Base-by-base conservation (phyloP, 2,797 vertebrate species). In the Chelon auratus region DNA sequence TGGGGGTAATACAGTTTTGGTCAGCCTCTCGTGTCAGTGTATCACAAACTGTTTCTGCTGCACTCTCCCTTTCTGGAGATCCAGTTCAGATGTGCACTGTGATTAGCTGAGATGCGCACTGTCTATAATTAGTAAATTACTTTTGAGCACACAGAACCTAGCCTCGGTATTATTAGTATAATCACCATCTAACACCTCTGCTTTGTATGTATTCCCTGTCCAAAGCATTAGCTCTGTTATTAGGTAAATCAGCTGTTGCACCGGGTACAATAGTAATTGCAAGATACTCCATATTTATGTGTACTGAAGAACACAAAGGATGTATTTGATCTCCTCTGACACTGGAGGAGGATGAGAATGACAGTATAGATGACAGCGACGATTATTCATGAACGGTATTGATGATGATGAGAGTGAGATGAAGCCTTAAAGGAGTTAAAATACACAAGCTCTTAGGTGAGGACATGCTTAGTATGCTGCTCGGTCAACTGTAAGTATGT, bases 161-260 rank as follows among this genome's bases (percentile, higher is more conserved):
- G 48, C 40, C 64, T 70, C 63, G 62, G 22, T 20, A 51, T 58
- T 61, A 59, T 72, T 55, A 56, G 54, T 30, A 43, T 77, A 81
- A 78, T 82, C 60, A 68, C 36, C 43, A 42, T 54, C 52, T 66
- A 65, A 68, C 58, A 77, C 65, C 45, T 68, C 72, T 9, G 55
- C 58, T 74, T 43, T 75, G 50, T 77, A 43, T 60, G 42, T 42
- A 50, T 63, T 54, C 39, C 24, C 47, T 47, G 40, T 70, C 43
- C 45, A 72, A 66, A 43, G 43, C 68, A 71, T 76, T 60, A 68
- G 55, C 37, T n/a, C 51, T 56, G 26, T 63, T 59, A 63, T 68
- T 54, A 61, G 58, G 24, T 66, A 55, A 26, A 65, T 83, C 42
- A 79, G 30, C 52, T 51, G 59, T 45, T 67, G 26, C 40, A 9